A percentile compares a stretch with the other conserved stretches of the same genome.
Conservation (phyloP, 2,113 vertebrate genomes). For the Thymallus thymallus region DNA sequence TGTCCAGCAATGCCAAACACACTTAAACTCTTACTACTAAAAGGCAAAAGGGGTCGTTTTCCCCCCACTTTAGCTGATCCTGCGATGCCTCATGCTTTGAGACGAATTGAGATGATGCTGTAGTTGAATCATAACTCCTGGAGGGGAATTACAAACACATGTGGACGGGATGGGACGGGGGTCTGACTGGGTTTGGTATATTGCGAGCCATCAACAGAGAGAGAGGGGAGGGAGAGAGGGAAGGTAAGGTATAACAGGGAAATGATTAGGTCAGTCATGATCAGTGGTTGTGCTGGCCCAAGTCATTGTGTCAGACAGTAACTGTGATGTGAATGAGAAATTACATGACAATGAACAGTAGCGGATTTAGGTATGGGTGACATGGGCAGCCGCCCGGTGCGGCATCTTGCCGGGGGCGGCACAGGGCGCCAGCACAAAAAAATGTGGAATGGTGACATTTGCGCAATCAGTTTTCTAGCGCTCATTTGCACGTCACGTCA, state of each 20-base stretch:
- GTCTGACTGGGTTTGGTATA: constrained; percentile 61
- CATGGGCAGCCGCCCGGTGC: no score
- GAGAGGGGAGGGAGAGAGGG: constrained; percentile 63
- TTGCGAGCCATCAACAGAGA: constrained; percentile 53
- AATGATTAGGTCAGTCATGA: constrained; percentile 69
- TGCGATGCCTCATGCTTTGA: constrained; percentile 67
- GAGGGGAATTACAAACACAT: constrained; percentile 75
- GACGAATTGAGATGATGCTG: constrained; percentile 67
- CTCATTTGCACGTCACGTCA: no score
- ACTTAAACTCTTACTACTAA: constrained; percentile 59
- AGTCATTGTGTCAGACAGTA: constrained; percentile 50
- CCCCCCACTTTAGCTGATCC: constrained; percentile 54
- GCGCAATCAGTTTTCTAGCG: no score
- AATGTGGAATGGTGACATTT: no score
- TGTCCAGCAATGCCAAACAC: constrained; percentile 52
- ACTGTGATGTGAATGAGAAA: constrained; percentile 50
- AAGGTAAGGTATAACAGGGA: constrained; percentile 44
- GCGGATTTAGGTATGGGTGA: no score
- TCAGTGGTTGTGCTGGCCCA: constrained; percentile 57
- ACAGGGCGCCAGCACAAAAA: no score
- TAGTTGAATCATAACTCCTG: constrained; percentile 71
- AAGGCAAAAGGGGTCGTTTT: constrained; percentile 45
- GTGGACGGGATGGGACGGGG: constrained; percentile 40
- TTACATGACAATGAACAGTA: constrained; percentile 63
- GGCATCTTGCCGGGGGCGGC: no score